These are phyloP conservation scores for Drosophila borborema DNA, from an alignment of 2,888 invertebrate genomes.

Conservation along the genomic window DNA sequence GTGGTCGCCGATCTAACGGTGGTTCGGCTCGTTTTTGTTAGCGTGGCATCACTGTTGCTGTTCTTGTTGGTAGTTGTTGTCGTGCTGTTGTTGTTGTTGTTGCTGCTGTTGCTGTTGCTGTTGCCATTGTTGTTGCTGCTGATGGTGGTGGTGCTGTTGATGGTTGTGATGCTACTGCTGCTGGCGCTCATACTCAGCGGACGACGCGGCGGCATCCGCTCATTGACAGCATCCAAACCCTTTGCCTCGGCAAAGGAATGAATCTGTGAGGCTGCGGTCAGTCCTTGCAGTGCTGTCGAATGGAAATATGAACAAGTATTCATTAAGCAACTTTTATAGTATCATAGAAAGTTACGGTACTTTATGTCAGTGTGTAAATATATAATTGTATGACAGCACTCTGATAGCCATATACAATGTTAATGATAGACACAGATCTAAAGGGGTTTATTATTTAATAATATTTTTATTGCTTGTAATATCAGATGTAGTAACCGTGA, in stretches of 20 bases:
- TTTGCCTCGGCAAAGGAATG: slow-evolving; percentile 99
- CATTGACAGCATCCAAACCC: slow-evolving; percentile 99
- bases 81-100: slow-evolving; percentile 34
- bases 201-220: slow-evolving; percentile 98
- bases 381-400: neutral
- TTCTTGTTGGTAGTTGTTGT: slow-evolving; percentile 41
- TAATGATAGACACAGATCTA: neutral
- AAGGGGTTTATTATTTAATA: neutral
- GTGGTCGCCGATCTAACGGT: slow-evolving; percentile 74
- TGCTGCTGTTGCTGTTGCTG: too few species aligned
- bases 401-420: neutral
- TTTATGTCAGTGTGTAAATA: neutral
- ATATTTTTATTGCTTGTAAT: neutral
- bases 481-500: neutral
- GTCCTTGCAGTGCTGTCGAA: slow-evolving; percentile 93
- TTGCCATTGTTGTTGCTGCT: slow-evolving; percentile 39
- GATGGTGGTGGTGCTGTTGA: slow-evolving; percentile 48
- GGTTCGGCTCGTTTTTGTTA: slow-evolving; percentile 63
- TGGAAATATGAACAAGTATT: neutral
- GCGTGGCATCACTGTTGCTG: slow-evolving; percentile 52
- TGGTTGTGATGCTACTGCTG: slow-evolving; percentile 69
- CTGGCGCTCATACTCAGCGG: slow-evolving; percentile 66
- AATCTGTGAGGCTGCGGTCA: slow-evolving; percentile 98
- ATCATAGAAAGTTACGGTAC: neutral
- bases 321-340: neutral